Base-by-base conservation (phyloP, 2,888 invertebrate species). In the Caenorhabditis sp. region DNA sequence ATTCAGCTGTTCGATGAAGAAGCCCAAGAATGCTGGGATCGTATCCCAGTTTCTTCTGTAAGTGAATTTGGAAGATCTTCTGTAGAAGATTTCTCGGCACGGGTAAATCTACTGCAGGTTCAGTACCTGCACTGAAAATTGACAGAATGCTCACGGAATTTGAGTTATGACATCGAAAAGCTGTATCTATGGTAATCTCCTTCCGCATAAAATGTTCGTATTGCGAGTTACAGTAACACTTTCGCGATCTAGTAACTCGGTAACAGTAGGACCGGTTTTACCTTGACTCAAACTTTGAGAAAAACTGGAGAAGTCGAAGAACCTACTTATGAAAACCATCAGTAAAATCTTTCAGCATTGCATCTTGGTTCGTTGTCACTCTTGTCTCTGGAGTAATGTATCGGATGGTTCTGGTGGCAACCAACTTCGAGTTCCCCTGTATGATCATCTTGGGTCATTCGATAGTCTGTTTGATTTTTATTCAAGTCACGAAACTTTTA, bases 401-500 rank as follows among this genome's bases (percentile, higher is more conserved):
- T 35, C 66, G 77, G 31, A 61, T 82, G 72, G 47, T 82, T 16
- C 31, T 82, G 4, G 47, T 49, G 12, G 72, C 73, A 19, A 51
- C 61, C 3, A 73, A 51, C 19, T 82, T 82, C 41, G 82, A 82
- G 49, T 82, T 77, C 26, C 82, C 82, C 0, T 38, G 44, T 38
- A 54, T 82, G 22, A 19, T 82, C 5, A 8, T 77, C 12, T 56
- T 82, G 2, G n/a, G 59, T 28, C 82, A 73, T n/a, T 77, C 82
- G 3, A 28, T 68, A 0, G 16, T 35, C 16, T 51, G 38, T 12
- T 41, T 82, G n/a, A 24, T 47, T 41, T 26, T 70, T 1, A 44
- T 81, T 14, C 81, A 70, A 70, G 8, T 64, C 19, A 16, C 47
- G 2, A 80, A 68, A 22, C 10, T 59, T 2, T 31, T 80, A 5